Percentiles rank a stretch among this genome's conserved stretches.
Conservation (phyloP, 2,888 invertebrate species). For the Acrocyrtus sp. region DNA sequence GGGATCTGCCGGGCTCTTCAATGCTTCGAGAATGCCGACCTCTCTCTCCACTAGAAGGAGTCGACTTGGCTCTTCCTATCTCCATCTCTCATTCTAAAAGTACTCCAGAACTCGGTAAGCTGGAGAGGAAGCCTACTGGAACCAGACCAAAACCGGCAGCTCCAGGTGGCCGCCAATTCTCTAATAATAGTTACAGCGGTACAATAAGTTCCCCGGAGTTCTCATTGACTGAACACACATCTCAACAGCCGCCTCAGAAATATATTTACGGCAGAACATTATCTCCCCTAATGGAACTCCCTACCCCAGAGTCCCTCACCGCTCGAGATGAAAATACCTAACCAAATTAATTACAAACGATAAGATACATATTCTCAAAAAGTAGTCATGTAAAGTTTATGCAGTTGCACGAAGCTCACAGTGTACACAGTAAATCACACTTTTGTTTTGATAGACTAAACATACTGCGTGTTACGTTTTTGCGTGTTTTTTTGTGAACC, state of each 20-base stretch:
- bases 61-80: not conserved
- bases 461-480: no score
- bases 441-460: no score
- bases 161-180: conserved; percentile 22
- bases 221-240: no score
- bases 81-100: not conserved
- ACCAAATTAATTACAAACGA: no score
- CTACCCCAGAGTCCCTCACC: conserved; percentile 42
- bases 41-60: conserved; percentile 44
- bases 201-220: not conserved
- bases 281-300: conserved; percentile 45
- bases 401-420: no score
- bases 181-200: conserved; percentile 7
- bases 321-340: conserved; percentile 33
- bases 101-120: not conserved
- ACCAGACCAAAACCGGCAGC: conserved; percentile 22
- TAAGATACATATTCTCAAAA: no score
- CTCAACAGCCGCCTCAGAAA: conserved; percentile 5
- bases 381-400: no score
- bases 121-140: not conserved
- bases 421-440: no score
- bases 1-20: conserved; percentile 17
- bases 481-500: no score
- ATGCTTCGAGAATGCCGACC: conserved; percentile 42
- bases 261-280: conserved; percentile 38